phyloP scores from a whole-genome alignment of 2,113 vertebrate genomes.

The Halichoeres trimaculatus region DNA sequence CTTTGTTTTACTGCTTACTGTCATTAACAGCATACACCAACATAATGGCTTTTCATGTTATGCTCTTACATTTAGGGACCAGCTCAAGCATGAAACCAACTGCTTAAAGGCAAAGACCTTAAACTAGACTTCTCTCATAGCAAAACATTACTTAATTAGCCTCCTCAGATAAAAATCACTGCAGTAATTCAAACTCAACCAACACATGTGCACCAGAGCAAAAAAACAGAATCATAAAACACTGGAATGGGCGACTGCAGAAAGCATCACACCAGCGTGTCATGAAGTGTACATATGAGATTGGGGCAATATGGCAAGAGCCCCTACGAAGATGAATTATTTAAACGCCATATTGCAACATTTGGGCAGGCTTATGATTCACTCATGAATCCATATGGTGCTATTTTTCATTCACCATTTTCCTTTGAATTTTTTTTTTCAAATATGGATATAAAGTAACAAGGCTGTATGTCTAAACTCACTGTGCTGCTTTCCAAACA shows the following conservation, averaged over 20 bases:
- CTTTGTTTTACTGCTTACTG: background rate
- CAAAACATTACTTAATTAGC: background rate
- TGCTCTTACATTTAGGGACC: background rate
- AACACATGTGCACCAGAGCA: conserved; percentile 1
- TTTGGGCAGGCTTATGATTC: conserved; percentile 65
- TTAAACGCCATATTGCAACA: conserved; percentile 75
- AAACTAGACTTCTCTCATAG: background rate
- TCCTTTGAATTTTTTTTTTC: background rate
- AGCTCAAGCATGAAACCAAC: background rate
- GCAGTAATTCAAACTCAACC: conserved; percentile 17
- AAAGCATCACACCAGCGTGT: conserved; percentile 18
- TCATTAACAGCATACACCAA: background rate
- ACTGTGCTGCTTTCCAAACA: no score
- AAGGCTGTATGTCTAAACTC: no score
- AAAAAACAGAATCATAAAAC: conserved; percentile 12
- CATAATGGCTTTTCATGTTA: background rate
- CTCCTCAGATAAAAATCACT: background rate
- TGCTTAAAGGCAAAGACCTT: background rate
- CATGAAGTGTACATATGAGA: conserved; percentile 32
- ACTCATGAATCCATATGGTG: conserved; percentile 68
- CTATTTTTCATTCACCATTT: background rate
- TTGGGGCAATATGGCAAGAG: conserved; percentile 59
- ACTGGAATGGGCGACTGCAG: conserved; percentile 9
- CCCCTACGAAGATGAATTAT: conserved; percentile 72
- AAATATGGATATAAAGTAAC: no score